Evolutionary conservation across 2,797 vertebrate species (phyloP).

Genomic region (Cyprinodon diabolis): DNA sequence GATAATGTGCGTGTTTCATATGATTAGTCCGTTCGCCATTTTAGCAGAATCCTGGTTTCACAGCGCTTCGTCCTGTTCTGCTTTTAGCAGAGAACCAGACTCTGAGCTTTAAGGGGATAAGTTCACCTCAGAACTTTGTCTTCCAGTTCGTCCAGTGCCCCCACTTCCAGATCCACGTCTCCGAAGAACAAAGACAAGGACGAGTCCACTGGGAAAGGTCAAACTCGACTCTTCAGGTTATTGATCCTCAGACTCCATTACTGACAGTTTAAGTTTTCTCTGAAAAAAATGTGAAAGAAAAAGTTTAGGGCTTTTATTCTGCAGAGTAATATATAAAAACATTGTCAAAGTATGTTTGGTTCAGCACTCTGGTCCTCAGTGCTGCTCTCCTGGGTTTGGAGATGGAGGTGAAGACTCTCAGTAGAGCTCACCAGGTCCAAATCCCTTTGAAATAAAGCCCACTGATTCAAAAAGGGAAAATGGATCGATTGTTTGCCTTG

Average conservation of each 20-base stretch:
- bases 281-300: too few relatives aligned
- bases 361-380: too few relatives aligned
- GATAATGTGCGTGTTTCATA: too few relatives aligned
- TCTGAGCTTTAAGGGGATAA: background rate
- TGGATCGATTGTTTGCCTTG: too few relatives aligned
- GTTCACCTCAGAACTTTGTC: background rate
- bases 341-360: too few relatives aligned
- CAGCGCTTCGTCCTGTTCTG: too few relatives aligned
- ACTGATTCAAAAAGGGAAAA: background rate
- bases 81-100: background rate
- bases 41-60: too few relatives aligned
- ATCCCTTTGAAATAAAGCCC: too few relatives aligned
- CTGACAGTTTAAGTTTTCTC: background rate
- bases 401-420: too few relatives aligned
- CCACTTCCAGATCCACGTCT: constrained; percentile 46
- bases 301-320: background rate
- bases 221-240: constrained; percentile 70
- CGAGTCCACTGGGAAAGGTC: constrained; percentile 26
- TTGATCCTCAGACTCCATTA: background rate
- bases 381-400: too few relatives aligned
- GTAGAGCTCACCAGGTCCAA: too few relatives aligned
- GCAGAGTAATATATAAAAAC: background rate
- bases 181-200: constrained; percentile 12
- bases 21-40: too few relatives aligned
- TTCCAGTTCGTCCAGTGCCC: constrained; percentile 45